Evolutionary conservation across 2,113 vertebrate species (phyloP).

Genomic region (Odocoileus hemionus): DNA sequence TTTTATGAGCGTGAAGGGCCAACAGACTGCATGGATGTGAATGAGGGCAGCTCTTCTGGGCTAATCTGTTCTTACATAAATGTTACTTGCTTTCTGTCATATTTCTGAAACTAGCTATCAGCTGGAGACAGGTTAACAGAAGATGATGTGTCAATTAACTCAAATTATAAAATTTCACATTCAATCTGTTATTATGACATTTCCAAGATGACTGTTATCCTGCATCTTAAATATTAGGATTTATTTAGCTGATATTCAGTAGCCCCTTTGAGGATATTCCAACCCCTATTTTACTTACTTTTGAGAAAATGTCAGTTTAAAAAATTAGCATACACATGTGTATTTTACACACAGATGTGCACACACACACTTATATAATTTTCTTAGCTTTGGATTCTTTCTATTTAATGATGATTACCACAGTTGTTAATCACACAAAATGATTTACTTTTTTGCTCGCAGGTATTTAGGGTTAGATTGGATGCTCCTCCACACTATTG

Average conservation of each 20-base stretch:
- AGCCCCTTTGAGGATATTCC: background rate
- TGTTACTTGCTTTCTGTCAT: background rate
- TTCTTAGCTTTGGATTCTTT: background rate
- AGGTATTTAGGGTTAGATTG: background rate
- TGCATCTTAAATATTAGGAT: background rate
- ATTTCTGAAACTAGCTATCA: background rate
- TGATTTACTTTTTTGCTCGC: background rate
- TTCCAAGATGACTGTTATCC: background rate
- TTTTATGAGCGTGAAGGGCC: background rate
- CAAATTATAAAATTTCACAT: background rate
- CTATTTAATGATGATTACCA: background rate
- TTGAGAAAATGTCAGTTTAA: background rate
- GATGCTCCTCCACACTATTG: background rate
- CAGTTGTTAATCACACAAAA: background rate
- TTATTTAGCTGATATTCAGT: background rate
- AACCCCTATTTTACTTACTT: background rate
- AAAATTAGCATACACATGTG: background rate
- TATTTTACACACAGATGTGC: background rate
- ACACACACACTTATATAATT: background rate
- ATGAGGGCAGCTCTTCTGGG: background rate
- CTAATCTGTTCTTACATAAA: background rate
- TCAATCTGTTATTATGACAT: background rate
- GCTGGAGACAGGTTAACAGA: background rate
- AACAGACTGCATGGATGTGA: background rate
- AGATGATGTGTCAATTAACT: background rate